Conservation (phyloP, 2,797 vertebrate genomes). For the Onychomys leucogaster region DNA sequence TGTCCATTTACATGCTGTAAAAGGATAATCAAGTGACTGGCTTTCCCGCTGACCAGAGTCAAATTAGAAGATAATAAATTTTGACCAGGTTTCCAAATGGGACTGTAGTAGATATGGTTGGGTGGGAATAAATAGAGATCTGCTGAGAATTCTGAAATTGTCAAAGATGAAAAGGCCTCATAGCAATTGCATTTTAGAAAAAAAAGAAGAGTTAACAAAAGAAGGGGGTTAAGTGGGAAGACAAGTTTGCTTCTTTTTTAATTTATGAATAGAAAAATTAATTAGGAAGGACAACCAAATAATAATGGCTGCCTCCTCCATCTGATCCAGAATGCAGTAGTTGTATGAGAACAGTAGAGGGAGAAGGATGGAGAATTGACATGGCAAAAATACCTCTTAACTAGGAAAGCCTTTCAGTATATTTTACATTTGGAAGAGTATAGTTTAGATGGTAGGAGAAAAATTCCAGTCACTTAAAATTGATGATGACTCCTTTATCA, state of each 20-base stretch:
- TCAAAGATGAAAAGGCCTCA: neutral
- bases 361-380: neutral
- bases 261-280: neutral
- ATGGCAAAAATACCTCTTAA: neutral
- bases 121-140: neutral
- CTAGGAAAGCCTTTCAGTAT: neutral
- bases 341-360: neutral
- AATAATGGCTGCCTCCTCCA: neutral
- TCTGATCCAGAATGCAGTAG: neutral
- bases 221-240: neutral
- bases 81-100: neutral
- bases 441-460: conserved; percentile 9
- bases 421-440: conserved; percentile 35
- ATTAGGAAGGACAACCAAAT: conserved; percentile 7
- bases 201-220: neutral
- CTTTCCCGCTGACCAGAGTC: neutral
- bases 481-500: neutral
- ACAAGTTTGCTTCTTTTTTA: neutral
- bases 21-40: neutral
- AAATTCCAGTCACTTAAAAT: neutral
- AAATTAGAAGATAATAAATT: neutral
- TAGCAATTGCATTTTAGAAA: neutral
- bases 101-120: neutral
- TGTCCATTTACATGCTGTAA: neutral
- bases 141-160: neutral